Conservation (phyloP, 2,888 invertebrate species). For the Orgyia antiqua region DNA sequence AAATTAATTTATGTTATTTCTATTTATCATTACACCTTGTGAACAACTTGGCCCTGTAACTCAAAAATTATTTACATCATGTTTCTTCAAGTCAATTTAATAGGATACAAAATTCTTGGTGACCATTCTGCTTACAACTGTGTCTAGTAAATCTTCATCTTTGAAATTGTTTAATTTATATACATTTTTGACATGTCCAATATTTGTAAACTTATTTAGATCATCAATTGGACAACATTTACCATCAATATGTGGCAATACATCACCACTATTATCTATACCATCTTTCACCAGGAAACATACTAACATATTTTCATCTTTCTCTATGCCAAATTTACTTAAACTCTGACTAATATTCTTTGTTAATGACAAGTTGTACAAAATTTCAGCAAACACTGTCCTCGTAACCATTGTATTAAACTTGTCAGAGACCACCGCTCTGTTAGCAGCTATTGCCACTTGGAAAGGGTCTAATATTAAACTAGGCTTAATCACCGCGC, state of each 20-base stretch:
- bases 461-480: conserved; percentile 79
- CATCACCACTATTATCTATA: conserved; percentile 36
- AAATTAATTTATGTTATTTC: conserved; percentile 8
- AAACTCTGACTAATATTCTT: conserved; percentile 84
- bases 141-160: conserved; percentile 66
- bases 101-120: conserved; percentile 78
- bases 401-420: conserved; percentile 75
- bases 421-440: conserved; percentile 75
- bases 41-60: not conserved
- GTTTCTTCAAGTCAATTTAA: too few species aligned
- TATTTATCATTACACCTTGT: not conserved
- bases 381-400: conserved; percentile 80
- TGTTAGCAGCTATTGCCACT: conserved; percentile 82
- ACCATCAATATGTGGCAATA: conserved; percentile 75
- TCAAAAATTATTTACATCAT: too few species aligned
- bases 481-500: conserved; percentile 80
- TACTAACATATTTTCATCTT: conserved; percentile 42
- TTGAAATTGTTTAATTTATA: conserved; percentile 80
- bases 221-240: conserved; percentile 64
- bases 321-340: conserved; percentile 79
- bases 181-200: conserved; percentile 69
- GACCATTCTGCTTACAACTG: conserved; percentile 82
- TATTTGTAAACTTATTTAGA: conserved; percentile 64
- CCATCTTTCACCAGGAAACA: conserved; percentile 45
- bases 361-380: conserved; percentile 82